Conservation (phyloP, 1,140 invertebrate genomes). For the Heliconius himera region DNA sequence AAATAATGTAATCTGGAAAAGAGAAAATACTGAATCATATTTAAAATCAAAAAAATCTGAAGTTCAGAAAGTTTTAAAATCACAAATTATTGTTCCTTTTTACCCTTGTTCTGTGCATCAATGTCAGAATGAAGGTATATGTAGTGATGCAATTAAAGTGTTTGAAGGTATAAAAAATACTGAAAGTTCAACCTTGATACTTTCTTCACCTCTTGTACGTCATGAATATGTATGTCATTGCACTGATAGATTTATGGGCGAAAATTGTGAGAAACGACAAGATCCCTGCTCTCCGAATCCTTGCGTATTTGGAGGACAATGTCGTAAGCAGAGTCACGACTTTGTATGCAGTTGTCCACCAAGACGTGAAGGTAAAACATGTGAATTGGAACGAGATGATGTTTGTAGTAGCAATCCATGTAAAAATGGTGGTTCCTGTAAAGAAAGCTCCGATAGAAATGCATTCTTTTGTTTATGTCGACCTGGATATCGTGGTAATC, state of each 20-base stretch:
- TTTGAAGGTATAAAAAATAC: conserved; percentile 86
- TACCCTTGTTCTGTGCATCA: conserved; percentile 86
- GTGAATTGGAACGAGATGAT: conserved; percentile 91
- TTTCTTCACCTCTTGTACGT: conserved; percentile 89
- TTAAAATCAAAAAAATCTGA: conserved; percentile 84
- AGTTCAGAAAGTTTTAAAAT: conserved; percentile 84
- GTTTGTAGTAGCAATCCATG: conserved; percentile 93
- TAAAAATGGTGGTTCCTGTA: conserved; percentile 93
- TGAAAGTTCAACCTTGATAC: conserved; percentile 89
- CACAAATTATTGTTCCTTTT: conserved; percentile 84
- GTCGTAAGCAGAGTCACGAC: conserved; percentile 90
- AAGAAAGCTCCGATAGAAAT: conserved; percentile 91
- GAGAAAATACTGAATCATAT: conserved; percentile 84
- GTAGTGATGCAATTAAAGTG: conserved; percentile 87
- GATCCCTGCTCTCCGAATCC: conserved; percentile 96
- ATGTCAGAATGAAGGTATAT: conserved; percentile 90
- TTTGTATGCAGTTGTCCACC: conserved; percentile 91
- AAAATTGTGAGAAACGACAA: conserved; percentile 90
- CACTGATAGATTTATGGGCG: conserved; percentile 89
- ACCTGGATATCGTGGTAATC: conserved; percentile 93
- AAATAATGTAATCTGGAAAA: conserved; percentile 82
- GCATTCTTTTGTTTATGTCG: conserved; percentile 95
- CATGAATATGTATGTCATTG: conserved; percentile 92
- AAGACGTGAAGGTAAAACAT: conserved; percentile 90
- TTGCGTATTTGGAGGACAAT: conserved; percentile 90